phyloP scores from a whole-genome alignment of 2,888 invertebrate species.

The Cerceris ruficornis region DNA sequence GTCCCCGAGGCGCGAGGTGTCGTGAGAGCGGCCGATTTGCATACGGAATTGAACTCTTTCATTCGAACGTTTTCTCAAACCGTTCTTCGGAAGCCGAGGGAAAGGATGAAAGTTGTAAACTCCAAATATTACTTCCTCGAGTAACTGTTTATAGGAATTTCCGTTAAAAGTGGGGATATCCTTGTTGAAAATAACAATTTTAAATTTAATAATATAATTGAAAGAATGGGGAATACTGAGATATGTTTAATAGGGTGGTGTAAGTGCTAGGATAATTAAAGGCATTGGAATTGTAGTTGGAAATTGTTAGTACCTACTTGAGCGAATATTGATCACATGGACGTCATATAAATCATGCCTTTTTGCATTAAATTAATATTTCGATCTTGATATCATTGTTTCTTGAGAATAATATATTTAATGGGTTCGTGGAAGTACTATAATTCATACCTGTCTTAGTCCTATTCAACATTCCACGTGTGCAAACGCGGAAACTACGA shows the following conservation, averaged over 20 bases:
- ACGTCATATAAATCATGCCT: conserved; percentile 8
- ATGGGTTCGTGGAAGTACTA: conserved; percentile 42
- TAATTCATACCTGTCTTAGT: conserved; percentile 35
- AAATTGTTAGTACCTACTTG: background rate
- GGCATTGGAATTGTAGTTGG: too few relatives aligned
- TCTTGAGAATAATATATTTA: conserved; percentile 30
- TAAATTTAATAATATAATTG: too few relatives aligned
- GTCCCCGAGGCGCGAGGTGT: conserved; percentile 59
- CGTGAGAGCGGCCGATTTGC: conserved; percentile 71
- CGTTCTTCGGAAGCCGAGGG: conserved; percentile 29
- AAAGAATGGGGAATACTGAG: too few relatives aligned
- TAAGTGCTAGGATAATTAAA: too few relatives aligned
- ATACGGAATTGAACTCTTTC: conserved; percentile 70
- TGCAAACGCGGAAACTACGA: conserved; percentile 27
- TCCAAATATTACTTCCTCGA: too few relatives aligned
- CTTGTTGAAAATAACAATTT: too few relatives aligned
- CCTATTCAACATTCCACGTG: conserved; percentile 30
- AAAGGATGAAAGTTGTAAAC: conserved; percentile 25
- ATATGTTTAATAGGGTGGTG: too few relatives aligned
- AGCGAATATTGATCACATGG: background rate
- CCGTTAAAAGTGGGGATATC: too few relatives aligned
- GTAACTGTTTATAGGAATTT: too few relatives aligned
- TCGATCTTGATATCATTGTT: conserved; percentile 50
- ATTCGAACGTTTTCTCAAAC: conserved; percentile 48
- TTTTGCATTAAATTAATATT: conserved; percentile 25